Conservation (phyloP, 2,888 invertebrate genomes). For the Agrypnus murinus region DNA sequence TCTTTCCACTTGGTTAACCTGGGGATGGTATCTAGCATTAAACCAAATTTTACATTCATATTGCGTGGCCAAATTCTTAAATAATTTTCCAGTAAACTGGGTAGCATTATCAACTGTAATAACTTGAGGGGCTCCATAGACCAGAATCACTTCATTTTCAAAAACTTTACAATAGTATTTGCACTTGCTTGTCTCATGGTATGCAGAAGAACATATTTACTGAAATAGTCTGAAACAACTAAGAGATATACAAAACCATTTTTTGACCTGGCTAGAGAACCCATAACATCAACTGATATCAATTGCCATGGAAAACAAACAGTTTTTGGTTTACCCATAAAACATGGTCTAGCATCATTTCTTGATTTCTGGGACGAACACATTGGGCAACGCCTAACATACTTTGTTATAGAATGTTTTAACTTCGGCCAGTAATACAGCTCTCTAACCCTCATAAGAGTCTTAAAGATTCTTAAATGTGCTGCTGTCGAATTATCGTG, state of each 20-base stretch:
- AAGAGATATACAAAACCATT: slow-evolving; percentile 33
- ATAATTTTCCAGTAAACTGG: slow-evolving; percentile 36
- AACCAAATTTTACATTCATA: slow-evolving; percentile 45
- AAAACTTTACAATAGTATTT: slow-evolving; percentile 19
- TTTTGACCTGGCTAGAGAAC: slow-evolving; percentile 37
- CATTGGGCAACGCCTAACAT: neutral
- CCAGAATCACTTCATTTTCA: slow-evolving; percentile 45
- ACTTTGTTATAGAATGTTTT: slow-evolving; percentile 25
- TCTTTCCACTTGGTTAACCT: slow-evolving; percentile 53
- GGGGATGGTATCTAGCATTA: slow-evolving; percentile 50
- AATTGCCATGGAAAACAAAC: slow-evolving; percentile 47
- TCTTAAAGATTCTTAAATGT: slow-evolving; percentile 55
- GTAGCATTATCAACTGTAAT: slow-evolving; percentile 46
- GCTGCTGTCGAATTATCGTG: slow-evolving; percentile 49
- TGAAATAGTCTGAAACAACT: slow-evolving; percentile 43
- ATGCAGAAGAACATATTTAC: slow-evolving; percentile 39
- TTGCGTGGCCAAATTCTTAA: slow-evolving; percentile 22
- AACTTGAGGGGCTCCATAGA: slow-evolving; percentile 45
- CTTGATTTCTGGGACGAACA: slow-evolving; percentile 10
- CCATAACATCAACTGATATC: slow-evolving; percentile 9
- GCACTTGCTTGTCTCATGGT: slow-evolving; percentile 27
- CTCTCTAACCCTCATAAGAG: slow-evolving; percentile 44
- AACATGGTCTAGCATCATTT: slow-evolving; percentile 16
- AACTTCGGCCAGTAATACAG: slow-evolving; percentile 52
- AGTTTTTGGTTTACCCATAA: slow-evolving; percentile 37